phyloP scores from a whole-genome alignment of 2,888 invertebrate species.

The Abrostola tripartita region DNA sequence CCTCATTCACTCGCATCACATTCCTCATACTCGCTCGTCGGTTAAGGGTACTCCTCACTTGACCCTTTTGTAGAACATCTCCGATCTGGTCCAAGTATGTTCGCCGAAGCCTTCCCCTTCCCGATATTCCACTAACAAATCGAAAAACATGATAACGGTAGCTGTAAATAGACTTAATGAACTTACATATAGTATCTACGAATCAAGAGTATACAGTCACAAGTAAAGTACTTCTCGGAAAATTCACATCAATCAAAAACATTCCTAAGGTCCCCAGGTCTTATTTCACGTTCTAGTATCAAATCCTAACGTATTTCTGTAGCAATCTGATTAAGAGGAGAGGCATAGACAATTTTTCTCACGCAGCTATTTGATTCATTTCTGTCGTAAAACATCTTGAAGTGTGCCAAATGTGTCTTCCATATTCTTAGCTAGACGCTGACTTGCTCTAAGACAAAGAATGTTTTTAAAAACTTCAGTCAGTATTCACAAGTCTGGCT shows the following conservation, averaged over 20 bases:
- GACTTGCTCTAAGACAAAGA: conserved; percentile 40
- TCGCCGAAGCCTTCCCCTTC: too few relatives aligned
- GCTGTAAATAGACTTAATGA: too few relatives aligned
- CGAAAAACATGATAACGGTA: too few relatives aligned
- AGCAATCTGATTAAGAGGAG: conserved; percentile 7
- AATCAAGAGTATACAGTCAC: neutral
- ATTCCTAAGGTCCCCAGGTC: neutral
- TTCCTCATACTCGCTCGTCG: too few relatives aligned
- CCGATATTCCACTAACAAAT: too few relatives aligned
- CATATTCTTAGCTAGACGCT: conserved; percentile 23
- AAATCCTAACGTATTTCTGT: conserved; percentile 10
- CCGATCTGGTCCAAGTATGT: too few relatives aligned
- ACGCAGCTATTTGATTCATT: conserved; percentile 30
- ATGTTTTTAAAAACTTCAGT: conserved; percentile 45
- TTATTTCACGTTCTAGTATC: conserved; percentile 13
- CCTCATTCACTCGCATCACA: too few relatives aligned
- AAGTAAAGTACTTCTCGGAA: neutral
- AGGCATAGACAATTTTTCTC: conserved; percentile 24
- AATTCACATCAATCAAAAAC: conserved; percentile 12
- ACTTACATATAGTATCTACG: neutral
- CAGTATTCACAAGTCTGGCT: conserved; percentile 45
- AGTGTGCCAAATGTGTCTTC: conserved; percentile 19
- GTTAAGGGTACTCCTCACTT: too few relatives aligned
- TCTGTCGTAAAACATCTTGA: conserved; percentile 30
- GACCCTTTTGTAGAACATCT: too few relatives aligned